Conservation (phyloP, 2,888 invertebrate species). For the Stratiomys singularior region DNA sequence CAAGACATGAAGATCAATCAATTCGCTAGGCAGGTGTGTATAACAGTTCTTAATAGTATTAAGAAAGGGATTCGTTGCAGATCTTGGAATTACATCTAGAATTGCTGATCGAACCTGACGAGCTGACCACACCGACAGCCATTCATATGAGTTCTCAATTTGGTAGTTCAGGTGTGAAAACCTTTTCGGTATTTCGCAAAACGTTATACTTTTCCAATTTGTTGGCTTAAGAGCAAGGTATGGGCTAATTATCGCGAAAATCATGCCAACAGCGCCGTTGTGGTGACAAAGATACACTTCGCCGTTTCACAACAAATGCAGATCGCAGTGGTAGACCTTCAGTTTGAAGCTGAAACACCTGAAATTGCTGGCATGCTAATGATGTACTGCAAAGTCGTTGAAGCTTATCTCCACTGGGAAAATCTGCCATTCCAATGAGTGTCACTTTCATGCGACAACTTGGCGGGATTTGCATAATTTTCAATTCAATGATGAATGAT, state of each 20-base stretch:
- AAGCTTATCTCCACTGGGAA: slow-evolving; percentile 20
- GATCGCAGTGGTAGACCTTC: slow-evolving; percentile 4
- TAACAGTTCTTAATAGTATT: no score
- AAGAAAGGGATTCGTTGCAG: no score
- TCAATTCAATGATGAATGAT: slow-evolving; percentile 1
- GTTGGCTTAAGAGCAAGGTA: not conserved
- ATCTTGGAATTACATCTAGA: no score
- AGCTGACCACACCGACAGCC: no score
- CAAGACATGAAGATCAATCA: no score
- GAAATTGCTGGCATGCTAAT: not conserved
- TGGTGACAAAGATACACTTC: not conserved
- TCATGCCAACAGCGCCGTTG: not conserved
- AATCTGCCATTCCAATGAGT: slow-evolving; percentile 7
- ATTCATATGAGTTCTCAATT: no score
- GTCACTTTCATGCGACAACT: slow-evolving; percentile 1
- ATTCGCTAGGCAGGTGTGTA: no score
- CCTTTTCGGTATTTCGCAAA: not conserved
- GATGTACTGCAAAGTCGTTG: not conserved
- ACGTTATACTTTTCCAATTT: not conserved
- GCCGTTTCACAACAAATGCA: not conserved
- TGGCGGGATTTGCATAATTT: not conserved
- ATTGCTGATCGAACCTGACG: no score
- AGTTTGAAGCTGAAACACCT: not conserved
- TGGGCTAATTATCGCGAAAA: slow-evolving; percentile 16
- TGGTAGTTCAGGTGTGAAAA: not conserved